A percentile compares a stretch with the other conserved stretches of the same genome.
Conservation (phyloP, 1,140 invertebrate species). For the Oryzaephilus surinamensis region DNA sequence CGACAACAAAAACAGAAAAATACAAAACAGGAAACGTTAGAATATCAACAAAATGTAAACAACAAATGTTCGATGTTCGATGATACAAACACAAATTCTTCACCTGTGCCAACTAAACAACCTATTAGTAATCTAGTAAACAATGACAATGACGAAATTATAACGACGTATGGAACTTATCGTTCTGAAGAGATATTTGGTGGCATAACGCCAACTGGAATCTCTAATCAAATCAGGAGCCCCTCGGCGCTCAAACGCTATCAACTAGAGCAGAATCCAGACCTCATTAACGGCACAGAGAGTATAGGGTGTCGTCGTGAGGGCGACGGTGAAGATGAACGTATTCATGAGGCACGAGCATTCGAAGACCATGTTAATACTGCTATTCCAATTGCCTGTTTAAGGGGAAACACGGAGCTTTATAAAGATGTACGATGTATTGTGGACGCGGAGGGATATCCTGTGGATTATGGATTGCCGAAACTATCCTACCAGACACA, state of each 20-base stretch:
- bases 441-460: constrained; percentile 63
- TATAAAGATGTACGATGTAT: constrained; percentile 21
- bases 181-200: too few relatives aligned
- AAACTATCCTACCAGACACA: constrained; percentile 44
- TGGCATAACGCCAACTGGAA: constrained; percentile 2
- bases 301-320: constrained; percentile 49
- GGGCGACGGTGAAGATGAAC: constrained; percentile 35
- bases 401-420: too few relatives aligned
- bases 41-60: constrained; percentile 24
- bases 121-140: neutral
- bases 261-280: constrained; percentile 57
- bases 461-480: constrained; percentile 65
- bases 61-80: neutral
- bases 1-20: constrained; percentile 13
- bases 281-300: constrained; percentile 63
- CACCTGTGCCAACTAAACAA: too few relatives aligned
- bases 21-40: constrained; percentile 29
- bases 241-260: constrained; percentile 40
- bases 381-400: too few relatives aligned
- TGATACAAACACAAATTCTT: too few relatives aligned
- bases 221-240: constrained; percentile 19
- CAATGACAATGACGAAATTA: too few relatives aligned
- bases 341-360: too few relatives aligned
- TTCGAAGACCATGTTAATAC: too few relatives aligned
- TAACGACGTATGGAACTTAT: too few relatives aligned